Evolutionary conservation across 2,113 vertebrate genomes (phyloP).

Genomic region (Grus americana): DNA sequence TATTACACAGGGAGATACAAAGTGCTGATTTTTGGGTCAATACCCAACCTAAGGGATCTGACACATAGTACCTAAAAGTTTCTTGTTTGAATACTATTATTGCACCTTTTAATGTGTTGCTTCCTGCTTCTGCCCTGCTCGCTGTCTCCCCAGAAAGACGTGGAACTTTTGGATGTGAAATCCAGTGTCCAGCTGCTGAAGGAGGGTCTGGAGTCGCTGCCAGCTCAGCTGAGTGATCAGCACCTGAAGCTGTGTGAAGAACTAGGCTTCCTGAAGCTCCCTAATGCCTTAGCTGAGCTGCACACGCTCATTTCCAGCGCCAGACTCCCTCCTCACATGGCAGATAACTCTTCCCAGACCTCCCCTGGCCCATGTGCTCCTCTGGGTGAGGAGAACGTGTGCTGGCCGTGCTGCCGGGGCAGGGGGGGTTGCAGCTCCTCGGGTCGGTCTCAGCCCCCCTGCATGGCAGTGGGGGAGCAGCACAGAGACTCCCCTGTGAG

Average conservation of each 20-base stretch:
- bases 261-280: constrained; percentile 40
- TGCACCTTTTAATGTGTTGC: neutral
- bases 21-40: neutral
- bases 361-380: constrained; percentile 34
- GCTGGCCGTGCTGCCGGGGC: neutral
- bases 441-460: neutral
- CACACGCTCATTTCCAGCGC: neutral
- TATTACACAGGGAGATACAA: neutral
- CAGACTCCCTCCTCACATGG: neutral
- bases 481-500: rapidly evolving
- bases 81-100: neutral
- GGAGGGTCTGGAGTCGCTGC: constrained; percentile 65
- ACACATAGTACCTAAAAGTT: neutral
- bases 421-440: neutral
- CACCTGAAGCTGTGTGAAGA: constrained; percentile 65
- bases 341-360: constrained; percentile 73
- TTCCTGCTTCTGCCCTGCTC: neutral
- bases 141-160: constrained; percentile 68
- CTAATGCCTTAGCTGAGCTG: constrained; percentile 60
- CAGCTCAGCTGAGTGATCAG: constrained; percentile 66
- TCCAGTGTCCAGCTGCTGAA: constrained; percentile 61
- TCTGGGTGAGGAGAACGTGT: neutral
- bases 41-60: neutral
- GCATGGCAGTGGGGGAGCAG: neutral
- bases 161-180: constrained; percentile 72